Evolutionary conservation across 2,797 vertebrate genomes (phyloP).

Genomic region (Enteromius paludinosus): DNA sequence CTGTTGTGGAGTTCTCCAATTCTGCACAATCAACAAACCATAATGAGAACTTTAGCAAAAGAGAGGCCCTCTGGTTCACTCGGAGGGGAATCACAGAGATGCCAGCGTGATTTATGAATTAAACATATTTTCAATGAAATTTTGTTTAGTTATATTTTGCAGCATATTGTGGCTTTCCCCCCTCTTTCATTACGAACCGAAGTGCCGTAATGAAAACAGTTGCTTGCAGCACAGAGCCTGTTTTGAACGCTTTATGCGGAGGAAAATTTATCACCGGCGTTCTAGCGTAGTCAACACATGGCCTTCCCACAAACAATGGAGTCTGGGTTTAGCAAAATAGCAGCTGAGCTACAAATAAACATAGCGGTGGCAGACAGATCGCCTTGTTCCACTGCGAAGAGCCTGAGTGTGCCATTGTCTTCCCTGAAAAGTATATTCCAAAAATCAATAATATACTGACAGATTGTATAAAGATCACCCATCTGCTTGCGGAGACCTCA

Average conservation of each 20-base stretch:
- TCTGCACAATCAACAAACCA: constrained; percentile 67
- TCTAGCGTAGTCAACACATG: constrained; percentile 45
- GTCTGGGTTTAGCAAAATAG: constrained; percentile 52
- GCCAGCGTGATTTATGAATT: constrained; percentile 66
- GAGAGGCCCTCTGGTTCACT: constrained; percentile 61
- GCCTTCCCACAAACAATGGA: constrained; percentile 56
- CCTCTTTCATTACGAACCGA: constrained; percentile 60
- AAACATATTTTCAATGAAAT: constrained; percentile 61
- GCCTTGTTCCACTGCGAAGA: constrained; percentile 67
- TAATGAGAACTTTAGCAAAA: constrained; percentile 67
- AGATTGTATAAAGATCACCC: constrained; percentile 74
- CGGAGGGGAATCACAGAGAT: constrained; percentile 61
- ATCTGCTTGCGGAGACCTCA: constrained; percentile 72
- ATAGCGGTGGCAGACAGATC: constrained; percentile 61
- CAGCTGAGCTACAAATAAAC: constrained; percentile 56
- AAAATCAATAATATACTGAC: constrained; percentile 77
- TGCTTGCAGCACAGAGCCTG: constrained; percentile 44
- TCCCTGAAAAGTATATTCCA: constrained; percentile 66
- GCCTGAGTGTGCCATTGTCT: constrained; percentile 65
- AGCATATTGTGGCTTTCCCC: constrained; percentile 58
- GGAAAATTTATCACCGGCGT: constrained; percentile 59
- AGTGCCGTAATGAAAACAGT: constrained; percentile 61
- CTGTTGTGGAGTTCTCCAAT: constrained; percentile 54
- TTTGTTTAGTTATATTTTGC: constrained; percentile 61
- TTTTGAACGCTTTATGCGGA: constrained; percentile 52